These are phyloP conservation scores for Lophotriccus pileatus DNA, from an alignment of 2,797 vertebrate species.

Conservation along the genomic window DNA sequence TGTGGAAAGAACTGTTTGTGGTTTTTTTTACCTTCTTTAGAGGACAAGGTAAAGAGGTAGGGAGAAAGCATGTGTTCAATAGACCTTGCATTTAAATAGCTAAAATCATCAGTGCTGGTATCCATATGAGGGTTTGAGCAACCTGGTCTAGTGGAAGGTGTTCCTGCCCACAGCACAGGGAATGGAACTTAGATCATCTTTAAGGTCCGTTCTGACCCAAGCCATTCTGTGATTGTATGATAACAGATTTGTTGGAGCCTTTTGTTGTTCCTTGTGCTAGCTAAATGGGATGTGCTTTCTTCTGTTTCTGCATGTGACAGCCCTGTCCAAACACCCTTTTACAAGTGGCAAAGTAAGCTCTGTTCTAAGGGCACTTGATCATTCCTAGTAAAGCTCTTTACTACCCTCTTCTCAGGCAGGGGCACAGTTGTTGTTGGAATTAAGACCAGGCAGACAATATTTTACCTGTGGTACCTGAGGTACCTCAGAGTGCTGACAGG, in stretches of 20 bases:
- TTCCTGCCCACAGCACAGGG: not conserved
- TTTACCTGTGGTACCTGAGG: not conserved
- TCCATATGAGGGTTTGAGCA: not conserved
- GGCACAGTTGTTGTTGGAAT: not conserved
- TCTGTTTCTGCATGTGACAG: not conserved
- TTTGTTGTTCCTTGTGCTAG: not conserved
- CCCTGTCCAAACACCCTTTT: not conserved
- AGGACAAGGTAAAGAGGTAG: not conserved
- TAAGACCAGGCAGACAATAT: not conserved
- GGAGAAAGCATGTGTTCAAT: not conserved
- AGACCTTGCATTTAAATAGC: not conserved
- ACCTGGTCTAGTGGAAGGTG: not conserved
- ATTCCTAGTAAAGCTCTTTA: not conserved
- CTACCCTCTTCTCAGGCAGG: rapidly evolving
- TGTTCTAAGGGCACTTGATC: not conserved
- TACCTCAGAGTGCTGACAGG: not conserved
- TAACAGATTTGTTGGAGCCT: not conserved
- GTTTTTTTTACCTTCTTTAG: not conserved
- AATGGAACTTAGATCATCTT: not conserved
- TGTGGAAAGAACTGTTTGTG: not conserved
- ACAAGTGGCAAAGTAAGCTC: not conserved
- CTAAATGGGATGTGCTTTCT: not conserved
- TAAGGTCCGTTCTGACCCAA: not conserved
- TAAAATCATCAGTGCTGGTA: not conserved
- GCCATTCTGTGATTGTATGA: not conserved